Evolutionary conservation across 2,113 vertebrate species (phyloP).

Genomic region (Mixornis gularis): DNA sequence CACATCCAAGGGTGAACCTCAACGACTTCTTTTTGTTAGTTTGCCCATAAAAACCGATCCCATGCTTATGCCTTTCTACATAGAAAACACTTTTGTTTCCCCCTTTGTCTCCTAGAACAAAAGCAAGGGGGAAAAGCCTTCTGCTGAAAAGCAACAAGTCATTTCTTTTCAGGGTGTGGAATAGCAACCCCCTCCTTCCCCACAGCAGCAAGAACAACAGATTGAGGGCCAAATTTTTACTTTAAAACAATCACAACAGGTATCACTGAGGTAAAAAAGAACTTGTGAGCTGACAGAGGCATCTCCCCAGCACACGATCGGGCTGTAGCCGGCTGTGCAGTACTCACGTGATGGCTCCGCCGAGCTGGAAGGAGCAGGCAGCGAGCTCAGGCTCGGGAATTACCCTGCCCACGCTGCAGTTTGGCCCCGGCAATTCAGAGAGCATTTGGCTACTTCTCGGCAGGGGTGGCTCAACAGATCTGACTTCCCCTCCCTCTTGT

Average conservation of each 20-base stretch:
- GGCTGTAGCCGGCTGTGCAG: not conserved
- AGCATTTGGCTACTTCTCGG: conserved; percentile 45
- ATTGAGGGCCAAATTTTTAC: not conserved
- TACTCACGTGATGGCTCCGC: conserved; percentile 28
- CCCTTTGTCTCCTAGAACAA: conserved; percentile 77
- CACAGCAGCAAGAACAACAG: conserved; percentile 11
- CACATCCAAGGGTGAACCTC: conserved; percentile 62
- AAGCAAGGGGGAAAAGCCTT: conserved; percentile 66
- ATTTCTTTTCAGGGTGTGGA: conserved; percentile 67
- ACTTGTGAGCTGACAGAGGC: not conserved
- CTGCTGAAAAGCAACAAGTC: conserved; percentile 77
- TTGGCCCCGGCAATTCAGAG: conserved; percentile 47
- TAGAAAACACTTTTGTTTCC: conserved; percentile 73
- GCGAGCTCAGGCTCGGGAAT: conserved; percentile 28
- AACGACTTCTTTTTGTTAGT: conserved; percentile 61
- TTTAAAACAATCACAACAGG: not conserved
- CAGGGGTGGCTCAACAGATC: conserved; percentile 6
- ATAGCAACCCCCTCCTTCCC: conserved; percentile 30
- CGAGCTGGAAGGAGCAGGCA: not conserved
- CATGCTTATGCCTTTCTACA: conserved; percentile 66
- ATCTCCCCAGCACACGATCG: not conserved
- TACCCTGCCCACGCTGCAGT: conserved; percentile 38
- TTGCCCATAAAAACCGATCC: conserved; percentile 65
- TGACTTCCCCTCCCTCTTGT: conserved; percentile 2
- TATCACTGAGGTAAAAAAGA: conserved; percentile 4